A percentile compares a stretch with the other conserved stretches of the same genome.
Evolutionary conservation across 2,797 vertebrate genomes (phyloP).

Genomic region (Accipiter badius): DNA sequence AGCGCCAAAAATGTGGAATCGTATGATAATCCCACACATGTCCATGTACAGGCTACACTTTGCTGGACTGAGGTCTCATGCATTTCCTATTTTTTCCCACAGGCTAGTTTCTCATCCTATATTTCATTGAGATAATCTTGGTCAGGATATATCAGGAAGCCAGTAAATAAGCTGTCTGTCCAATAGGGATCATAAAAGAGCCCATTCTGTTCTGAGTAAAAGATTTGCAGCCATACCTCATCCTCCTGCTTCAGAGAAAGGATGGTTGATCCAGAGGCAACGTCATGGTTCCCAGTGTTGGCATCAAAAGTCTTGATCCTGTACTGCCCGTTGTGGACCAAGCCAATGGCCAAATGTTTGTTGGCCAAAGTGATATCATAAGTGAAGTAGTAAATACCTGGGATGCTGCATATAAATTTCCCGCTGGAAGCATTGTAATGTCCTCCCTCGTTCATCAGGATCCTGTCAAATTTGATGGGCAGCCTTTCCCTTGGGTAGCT

Average conservation of each 20-base stretch:
- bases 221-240: slow-evolving; percentile 98
- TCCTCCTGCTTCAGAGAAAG: slow-evolving; percentile 85
- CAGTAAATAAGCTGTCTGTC: slow-evolving; percentile 97
- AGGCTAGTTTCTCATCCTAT: slow-evolving; percentile 46
- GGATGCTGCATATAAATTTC: slow-evolving; percentile 90
- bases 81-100: neutral
- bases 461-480: slow-evolving; percentile 93
- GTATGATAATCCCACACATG: neutral
- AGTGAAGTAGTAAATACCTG: slow-evolving; percentile 94
- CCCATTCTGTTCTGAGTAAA: slow-evolving; percentile 95
- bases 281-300: slow-evolving; percentile 94
- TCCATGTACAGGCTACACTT: neutral
- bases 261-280: slow-evolving; percentile 93
- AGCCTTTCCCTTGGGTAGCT: slow-evolving; percentile 91
- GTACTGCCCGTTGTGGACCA: slow-evolving; percentile 96
- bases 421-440: slow-evolving; percentile 91
- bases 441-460: slow-evolving; percentile 92
- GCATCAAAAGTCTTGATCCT: slow-evolving; percentile 95
- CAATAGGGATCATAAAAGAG: slow-evolving; percentile 96
- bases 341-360: slow-evolving; percentile 93
- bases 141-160: slow-evolving; percentile 93
- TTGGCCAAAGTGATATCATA: slow-evolving; percentile 96
- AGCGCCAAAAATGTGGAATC: neutral
- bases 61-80: neutral
- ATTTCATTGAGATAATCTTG: slow-evolving; percentile 80